Evolutionary conservation across 2,888 invertebrate genomes (phyloP), one percentile per base, ranked within the genome.

Genomic region (Harpalus rubripes): DNA sequence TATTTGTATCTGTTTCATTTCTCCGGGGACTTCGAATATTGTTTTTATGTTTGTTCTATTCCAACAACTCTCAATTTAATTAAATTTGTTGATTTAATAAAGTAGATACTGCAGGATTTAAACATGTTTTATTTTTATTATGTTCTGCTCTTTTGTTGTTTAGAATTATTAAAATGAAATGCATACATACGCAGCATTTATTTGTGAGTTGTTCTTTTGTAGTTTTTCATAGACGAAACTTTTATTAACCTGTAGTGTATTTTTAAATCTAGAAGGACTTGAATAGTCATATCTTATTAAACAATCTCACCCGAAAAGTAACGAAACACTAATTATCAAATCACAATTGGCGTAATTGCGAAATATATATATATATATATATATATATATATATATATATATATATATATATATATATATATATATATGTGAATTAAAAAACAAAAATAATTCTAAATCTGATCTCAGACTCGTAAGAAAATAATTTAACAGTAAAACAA

Each of bases 51-150:
- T n/a, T 68, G 68, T 32, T 68, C 39, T 68, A 68, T 68, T 68
- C 39, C 39, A 68, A 10, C 32, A 68, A 68, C 15, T 68, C 32
- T 68, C 68, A 68, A 68, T 68, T 68, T 68, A 68, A 68, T 68
- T 68, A 68, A 68, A 68, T 68, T 68, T 68, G 68, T 68, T 68
- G 68, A 68, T 68, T 32, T 68, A 68, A 68, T 68, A 68, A 12
- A 26, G n/a, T 68, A 68, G 68, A 68, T 68, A 68, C 68, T 7
- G 68, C 12, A 32, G 22, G 68, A 4, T 68, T 63, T 68, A 10
- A 68, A 26, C 32, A n/a, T 68, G 68, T 68, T 63, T 59, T 59
- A 59, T 7, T 63, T 63, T 52, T 52, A 52, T 52, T 52, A 12
- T 52, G 44, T 52, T 52, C 10, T 52, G 44, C 12, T 8, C 44